Conservation (phyloP, 2,797 vertebrate genomes). For the Danio kyathit region DNA sequence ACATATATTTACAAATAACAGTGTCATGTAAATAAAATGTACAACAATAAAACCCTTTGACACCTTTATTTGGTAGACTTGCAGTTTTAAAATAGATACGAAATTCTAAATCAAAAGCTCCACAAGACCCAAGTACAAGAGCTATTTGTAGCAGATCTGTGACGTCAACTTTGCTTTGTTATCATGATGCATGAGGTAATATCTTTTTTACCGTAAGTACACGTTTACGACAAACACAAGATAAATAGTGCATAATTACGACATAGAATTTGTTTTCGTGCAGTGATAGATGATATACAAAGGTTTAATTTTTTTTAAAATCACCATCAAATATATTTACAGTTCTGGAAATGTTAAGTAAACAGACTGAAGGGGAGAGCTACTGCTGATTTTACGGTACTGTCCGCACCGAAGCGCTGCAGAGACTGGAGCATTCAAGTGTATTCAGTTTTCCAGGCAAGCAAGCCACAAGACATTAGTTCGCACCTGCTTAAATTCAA, state of each 20-base stretch:
- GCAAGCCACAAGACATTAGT: slow-evolving; percentile 57
- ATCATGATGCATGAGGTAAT: slow-evolving; percentile 27
- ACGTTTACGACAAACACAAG: neutral
- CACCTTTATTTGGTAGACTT: neutral
- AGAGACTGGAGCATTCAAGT: slow-evolving; percentile 58
- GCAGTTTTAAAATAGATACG: neutral
- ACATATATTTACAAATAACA: neutral
- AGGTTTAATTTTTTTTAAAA: fast-evolving
- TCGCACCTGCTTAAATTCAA: slow-evolving; percentile 49
- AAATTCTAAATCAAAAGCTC: neutral
- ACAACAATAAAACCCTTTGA: neutral
- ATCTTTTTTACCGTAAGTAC: slow-evolving; percentile 49
- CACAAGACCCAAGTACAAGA: neutral
- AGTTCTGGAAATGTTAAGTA: neutral
- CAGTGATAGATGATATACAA: too few relatives aligned
- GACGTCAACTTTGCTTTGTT: slow-evolving; percentile 7
- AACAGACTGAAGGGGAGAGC: neutral
- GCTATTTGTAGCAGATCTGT: slow-evolving; percentile 9
- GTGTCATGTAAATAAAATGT: slow-evolving; percentile 14
- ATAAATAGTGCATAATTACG: neutral
- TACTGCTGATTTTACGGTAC: slow-evolving; percentile 74
- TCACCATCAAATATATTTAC: neutral
- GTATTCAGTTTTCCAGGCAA: slow-evolving; percentile 64
- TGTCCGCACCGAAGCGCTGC: slow-evolving; percentile 68
- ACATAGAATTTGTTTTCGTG: neutral